Evolutionary conservation across 2,113 vertebrate genomes (phyloP).

Genomic region (Triplophysa rosa): DNA sequence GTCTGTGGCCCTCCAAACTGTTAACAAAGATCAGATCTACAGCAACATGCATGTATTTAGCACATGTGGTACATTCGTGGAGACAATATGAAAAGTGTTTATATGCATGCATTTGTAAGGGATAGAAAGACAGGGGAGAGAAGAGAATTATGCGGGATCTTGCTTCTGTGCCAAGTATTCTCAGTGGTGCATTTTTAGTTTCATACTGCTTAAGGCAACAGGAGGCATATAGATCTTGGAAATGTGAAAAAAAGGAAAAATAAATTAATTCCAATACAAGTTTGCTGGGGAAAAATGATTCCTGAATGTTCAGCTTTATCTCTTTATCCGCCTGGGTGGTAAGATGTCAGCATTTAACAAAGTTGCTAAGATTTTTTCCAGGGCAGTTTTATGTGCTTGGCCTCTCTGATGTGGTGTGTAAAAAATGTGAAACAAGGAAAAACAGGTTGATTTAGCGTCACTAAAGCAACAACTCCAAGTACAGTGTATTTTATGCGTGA

Average conservation of each 20-base stretch:
- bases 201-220: constrained; percentile 9
- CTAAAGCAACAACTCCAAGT: no score
- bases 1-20: neutral
- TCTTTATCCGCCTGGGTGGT: constrained; percentile 56
- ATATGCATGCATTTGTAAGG: constrained; percentile 1
- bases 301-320: constrained; percentile 59
- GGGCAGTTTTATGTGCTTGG: neutral
- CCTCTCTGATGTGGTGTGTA: neutral
- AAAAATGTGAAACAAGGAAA: neutral
- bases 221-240: constrained; percentile 13
- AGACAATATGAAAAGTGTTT: neutral
- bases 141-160: neutral
- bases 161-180: constrained; percentile 17
- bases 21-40: neutral
- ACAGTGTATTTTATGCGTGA: neutral
- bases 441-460: neutral
- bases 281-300: neutral
- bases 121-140: neutral
- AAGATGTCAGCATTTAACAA: constrained; percentile 41
- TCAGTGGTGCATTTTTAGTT: constrained; percentile 12
- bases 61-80: neutral
- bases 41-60: neutral
- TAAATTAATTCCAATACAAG: neutral
- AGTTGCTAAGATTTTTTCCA: neutral
- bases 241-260: neutral